phyloP scores from a whole-genome alignment of 2,888 invertebrate species.

The Prostheceraeus crozeri region DNA sequence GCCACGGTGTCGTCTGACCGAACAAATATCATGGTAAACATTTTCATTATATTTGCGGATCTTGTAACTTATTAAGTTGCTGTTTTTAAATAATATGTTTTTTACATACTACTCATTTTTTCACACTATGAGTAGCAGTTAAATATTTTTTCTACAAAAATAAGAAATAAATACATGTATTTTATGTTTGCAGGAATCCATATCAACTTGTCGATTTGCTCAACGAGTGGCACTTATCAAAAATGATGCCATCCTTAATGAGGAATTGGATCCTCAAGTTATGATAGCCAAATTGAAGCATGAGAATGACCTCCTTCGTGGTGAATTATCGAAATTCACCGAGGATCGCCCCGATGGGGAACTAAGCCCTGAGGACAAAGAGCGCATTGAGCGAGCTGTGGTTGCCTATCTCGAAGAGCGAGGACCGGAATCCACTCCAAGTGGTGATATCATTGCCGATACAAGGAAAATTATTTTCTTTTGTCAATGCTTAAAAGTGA shows the following conservation, averaged over 20 bases:
- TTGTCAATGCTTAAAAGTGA: no score
- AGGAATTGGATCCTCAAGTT: constrained; percentile 56
- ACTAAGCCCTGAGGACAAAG: constrained; percentile 47
- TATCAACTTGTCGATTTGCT: constrained; percentile 58
- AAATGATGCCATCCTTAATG: constrained; percentile 57
- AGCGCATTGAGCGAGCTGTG: constrained; percentile 22
- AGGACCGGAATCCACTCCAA: no score
- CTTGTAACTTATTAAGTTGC: not conserved
- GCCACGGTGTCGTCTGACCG: constrained; percentile 56
- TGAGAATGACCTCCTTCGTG: constrained; percentile 51
- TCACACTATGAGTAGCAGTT: no score
- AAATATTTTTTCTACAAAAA: not conserved
- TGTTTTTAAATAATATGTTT: constrained; percentile 21
- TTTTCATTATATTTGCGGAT: not conserved
- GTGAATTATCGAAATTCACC: constrained; percentile 53
- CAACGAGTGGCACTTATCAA: constrained; percentile 58
- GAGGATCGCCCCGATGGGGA: constrained; percentile 53
- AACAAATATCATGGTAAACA: constrained; percentile 45
- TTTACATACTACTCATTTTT: no score
- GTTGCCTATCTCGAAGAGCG: not conserved
- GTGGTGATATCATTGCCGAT: constrained; percentile 6
- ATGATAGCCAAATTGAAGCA: constrained; percentile 52
- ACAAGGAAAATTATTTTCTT: constrained; percentile 13
- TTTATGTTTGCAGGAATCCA: constrained; percentile 50
- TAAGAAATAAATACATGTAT: constrained; percentile 1